Evolutionary conservation across 30 jellyfish, hydroid and myxozoan species (phyloP), one percentile per base, ranked within the genome.

Genomic region (Cassiopea andromeda): DNA sequence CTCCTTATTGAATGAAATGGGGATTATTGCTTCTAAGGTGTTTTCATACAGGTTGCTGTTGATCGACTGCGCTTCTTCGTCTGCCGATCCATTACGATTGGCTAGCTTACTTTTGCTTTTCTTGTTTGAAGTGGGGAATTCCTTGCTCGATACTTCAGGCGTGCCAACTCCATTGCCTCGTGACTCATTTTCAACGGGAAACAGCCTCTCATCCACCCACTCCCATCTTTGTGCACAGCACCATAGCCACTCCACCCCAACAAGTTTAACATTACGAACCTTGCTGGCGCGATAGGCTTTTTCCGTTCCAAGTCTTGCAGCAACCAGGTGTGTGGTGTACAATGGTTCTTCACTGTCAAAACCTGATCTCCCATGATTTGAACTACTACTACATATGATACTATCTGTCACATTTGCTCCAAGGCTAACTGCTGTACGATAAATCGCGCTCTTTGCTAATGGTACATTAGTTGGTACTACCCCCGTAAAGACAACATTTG

Each of bases 261-360:
- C 99, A 45, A 96, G 90, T 77, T 92, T 71, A 10, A 96, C 92
- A 49, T 84, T 92, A 1, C 91, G 87, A 38, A 83, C 44, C 68
- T 84, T 96, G 70, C 69, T 79, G 7, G 99, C 99, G 17, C 87
- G 87, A 77, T 88, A 88, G 16, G 99, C 99, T 69, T 96, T 96
- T 74, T 96, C 98, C 1, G 99, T 96, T 17, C 99, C 99, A 61
- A 88, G 98, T 14, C 99, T 92, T 3, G 99, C 99, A 19, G 99
- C 99, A 8, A 96, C 85, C 16, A 96, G 97, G 75, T 96, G 99
- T 61, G 99, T 96, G 2, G 99, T 91, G 59, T 47, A 83, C 0
- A 71, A 85, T 3, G 92, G 59, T 16, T 64, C 60, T 18, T 68
- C 69, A 48, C 17, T 73, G 44, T 60, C 14, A 44, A 50, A n/a